phyloP scores from a whole-genome alignment of 2,797 vertebrate genomes.

The Leucoraja ocellata region DNA sequence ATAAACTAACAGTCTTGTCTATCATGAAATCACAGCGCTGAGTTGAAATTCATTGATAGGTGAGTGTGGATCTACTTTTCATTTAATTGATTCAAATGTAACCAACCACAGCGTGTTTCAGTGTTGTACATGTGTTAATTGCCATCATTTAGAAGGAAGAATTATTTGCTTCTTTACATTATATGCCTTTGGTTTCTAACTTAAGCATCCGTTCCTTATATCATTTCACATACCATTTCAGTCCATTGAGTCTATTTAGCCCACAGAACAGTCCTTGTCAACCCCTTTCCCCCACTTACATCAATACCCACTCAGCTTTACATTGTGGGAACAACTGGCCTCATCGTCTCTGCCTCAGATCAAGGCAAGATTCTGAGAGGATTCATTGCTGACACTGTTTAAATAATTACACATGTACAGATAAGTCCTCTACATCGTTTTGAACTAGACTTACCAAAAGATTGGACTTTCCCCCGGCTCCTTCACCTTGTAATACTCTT shows the following conservation, averaged over 20 bases:
- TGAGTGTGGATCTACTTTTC: background rate
- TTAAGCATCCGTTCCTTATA: background rate
- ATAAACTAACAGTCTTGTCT: background rate
- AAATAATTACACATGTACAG: background rate
- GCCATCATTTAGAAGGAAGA: background rate
- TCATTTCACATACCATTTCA: too few species aligned
- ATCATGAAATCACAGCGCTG: background rate
- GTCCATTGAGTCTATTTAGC: too few species aligned
- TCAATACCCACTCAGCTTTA: background rate
- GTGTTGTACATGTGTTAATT: background rate
- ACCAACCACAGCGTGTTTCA: background rate
- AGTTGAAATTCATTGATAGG: background rate
- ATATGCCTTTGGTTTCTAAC: background rate
- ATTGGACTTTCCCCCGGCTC: constrained; percentile 97
- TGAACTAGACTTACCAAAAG: constrained; percentile 76
- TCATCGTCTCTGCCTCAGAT: background rate
- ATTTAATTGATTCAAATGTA: background rate
- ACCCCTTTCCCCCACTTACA: too few species aligned
- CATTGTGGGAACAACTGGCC: background rate
- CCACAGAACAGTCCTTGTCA: too few species aligned
- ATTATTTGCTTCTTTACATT: background rate
- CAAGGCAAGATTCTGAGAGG: background rate
- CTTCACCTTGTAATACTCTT: constrained; percentile 94
- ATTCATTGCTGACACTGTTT: background rate
- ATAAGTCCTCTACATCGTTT: background rate